Conservation (phyloP, 53 echinoderm and acorn worm genomes). For the Glandiceps talaboti region DNA sequence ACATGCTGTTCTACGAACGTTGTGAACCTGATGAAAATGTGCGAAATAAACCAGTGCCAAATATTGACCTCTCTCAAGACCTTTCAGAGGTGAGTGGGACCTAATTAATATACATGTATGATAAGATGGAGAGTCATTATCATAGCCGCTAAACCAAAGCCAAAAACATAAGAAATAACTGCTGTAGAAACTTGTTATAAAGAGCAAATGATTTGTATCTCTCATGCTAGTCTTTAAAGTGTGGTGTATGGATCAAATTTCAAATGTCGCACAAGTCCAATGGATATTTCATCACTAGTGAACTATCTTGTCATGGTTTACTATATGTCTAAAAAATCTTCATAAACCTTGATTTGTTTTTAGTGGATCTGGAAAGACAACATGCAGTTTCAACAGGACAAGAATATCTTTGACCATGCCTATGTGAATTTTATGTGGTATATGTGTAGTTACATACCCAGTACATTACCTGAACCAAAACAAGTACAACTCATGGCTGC, state of each 20-base stretch:
- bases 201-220: too few relatives aligned
- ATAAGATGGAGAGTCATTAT: too few relatives aligned
- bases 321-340: too few relatives aligned
- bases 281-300: too few relatives aligned
- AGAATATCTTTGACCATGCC: conserved; percentile 71
- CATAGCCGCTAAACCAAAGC: too few relatives aligned
- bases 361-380: conserved; percentile 86
- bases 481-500: conserved; percentile 64
- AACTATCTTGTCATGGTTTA: too few relatives aligned
- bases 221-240: too few relatives aligned
- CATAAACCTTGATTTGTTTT: background rate
- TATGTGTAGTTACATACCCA: conserved; percentile 59
- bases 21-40: conserved; percentile 10
- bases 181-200: too few relatives aligned
- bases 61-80: conserved; percentile 45
- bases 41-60: conserved; percentile 12
- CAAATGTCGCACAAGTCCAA: too few relatives aligned
- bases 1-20: conserved; percentile 80
- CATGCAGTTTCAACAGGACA: conserved; percentile 58
- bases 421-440: conserved; percentile 93
- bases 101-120: too few relatives aligned
- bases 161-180: too few relatives aligned
- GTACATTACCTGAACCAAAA: conserved; percentile 53
- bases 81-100: conserved; percentile 35
- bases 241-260: too few relatives aligned